These are phyloP conservation scores for Rhinolophus ferrumequinum DNA, from an alignment of 2,113 vertebrate species.

Conservation along the genomic window DNA sequence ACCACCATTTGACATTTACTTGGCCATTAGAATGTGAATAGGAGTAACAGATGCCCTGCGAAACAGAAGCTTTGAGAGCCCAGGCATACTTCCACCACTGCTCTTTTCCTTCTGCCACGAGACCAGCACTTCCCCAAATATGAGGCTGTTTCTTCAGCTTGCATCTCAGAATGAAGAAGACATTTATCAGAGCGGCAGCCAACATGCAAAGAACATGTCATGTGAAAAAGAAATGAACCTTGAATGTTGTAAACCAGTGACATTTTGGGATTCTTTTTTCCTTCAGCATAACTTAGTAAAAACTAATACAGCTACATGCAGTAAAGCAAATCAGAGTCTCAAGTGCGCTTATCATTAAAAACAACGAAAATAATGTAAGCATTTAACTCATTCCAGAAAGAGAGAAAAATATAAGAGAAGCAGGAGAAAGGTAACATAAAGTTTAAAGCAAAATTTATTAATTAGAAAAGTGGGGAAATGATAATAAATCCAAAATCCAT, in stretches of 20 bases:
- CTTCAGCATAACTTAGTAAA: background rate
- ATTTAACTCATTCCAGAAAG: background rate
- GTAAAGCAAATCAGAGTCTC: background rate
- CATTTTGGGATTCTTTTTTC: background rate
- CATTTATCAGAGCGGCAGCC: background rate
- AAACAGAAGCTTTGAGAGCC: background rate
- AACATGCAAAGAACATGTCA: background rate
- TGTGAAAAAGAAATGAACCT: background rate
- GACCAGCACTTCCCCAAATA: background rate
- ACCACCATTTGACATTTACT: background rate
- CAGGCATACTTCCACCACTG: background rate
- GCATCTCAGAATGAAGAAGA: background rate
- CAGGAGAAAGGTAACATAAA: background rate
- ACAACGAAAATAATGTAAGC: background rate
- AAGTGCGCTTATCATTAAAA: background rate
- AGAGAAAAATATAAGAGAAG: background rate
- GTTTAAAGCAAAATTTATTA: conserved; percentile 42
- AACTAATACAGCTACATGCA: background rate
- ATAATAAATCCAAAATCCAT: conserved; percentile 18
- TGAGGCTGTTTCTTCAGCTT: background rate
- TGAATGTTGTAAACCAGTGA: background rate
- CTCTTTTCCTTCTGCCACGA: background rate
- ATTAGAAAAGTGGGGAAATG: conserved; percentile 44
- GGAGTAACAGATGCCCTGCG: background rate
- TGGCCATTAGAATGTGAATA: background rate